Percentiles rank a stretch among this genome's conserved stretches.
These are phyloP conservation scores for Ectropis crepuscularia DNA, from an alignment of 2,888 invertebrate genomes.

Conservation along the genomic window DNA sequence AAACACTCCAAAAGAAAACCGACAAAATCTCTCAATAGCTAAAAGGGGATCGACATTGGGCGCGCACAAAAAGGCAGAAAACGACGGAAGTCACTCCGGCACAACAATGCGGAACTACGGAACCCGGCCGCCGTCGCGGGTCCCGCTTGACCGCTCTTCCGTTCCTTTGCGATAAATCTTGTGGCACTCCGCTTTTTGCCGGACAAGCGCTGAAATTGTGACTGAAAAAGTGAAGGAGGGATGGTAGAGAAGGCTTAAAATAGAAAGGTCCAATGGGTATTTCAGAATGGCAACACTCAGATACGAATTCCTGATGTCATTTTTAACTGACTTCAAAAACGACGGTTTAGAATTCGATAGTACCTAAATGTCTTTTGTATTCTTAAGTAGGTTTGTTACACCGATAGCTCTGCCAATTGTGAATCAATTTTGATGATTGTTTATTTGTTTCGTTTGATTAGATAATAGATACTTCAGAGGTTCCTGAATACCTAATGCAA, in stretches of 20 bases:
- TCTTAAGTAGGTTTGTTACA: too few relatives aligned
- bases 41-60: constrained; percentile 26
- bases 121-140: constrained; percentile 37
- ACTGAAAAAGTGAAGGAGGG: constrained; percentile 39
- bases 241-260: constrained; percentile 34
- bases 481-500: too few relatives aligned
- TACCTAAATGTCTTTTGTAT: too few relatives aligned
- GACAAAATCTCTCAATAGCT: constrained; percentile 16
- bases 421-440: too few relatives aligned
- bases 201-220: neutral
- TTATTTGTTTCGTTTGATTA: too few relatives aligned
- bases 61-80: constrained; percentile 19
- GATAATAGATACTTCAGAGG: too few relatives aligned
- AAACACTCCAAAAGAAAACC: constrained; percentile 22
- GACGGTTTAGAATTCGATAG: too few relatives aligned
- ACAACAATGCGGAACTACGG: constrained; percentile 41
- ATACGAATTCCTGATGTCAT: too few relatives aligned
- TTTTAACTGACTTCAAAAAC: too few relatives aligned
- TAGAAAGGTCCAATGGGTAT: neutral
- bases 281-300: too few relatives aligned
- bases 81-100: constrained; percentile 25
- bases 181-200: constrained; percentile 46
- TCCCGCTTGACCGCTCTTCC: constrained; percentile 49
- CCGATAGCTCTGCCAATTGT: too few relatives aligned
- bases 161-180: constrained; percentile 52